Evolutionary conservation across 2,888 invertebrate genomes (phyloP).

Genomic region (Hypselothyrea guttata): DNA sequence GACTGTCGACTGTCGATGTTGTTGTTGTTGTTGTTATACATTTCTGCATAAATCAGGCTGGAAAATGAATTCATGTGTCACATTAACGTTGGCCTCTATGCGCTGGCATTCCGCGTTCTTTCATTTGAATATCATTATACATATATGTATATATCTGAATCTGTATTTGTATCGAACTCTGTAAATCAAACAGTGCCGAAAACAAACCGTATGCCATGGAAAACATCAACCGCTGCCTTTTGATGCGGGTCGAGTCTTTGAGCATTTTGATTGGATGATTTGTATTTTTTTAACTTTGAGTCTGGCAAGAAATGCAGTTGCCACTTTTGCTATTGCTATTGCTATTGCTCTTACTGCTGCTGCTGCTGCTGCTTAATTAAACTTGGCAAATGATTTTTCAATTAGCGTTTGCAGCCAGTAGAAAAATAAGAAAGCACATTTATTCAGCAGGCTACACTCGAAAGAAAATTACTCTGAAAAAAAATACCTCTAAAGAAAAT

Average conservation of each 20-base stretch:
- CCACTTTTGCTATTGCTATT: constrained; percentile 6
- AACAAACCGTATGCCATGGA: too few species aligned
- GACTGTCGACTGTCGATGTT: constrained; percentile 31
- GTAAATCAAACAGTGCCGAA: too few species aligned
- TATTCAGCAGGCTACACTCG: constrained; percentile 20
- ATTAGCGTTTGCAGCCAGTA: constrained; percentile 40
- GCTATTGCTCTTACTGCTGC: neutral
- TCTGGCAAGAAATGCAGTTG: constrained; percentile 33
- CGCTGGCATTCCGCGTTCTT: constrained; percentile 22
- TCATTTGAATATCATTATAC: constrained; percentile 57
- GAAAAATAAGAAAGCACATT: constrained; percentile 57
- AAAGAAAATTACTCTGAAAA: too few species aligned
- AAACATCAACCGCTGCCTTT: neutral
- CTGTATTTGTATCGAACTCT: neutral
- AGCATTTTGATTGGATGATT: constrained; percentile 11
- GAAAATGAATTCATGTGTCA: constrained; percentile 67
- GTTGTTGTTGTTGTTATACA: constrained; percentile 15
- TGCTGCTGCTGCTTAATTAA: constrained; percentile 47
- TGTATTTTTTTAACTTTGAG: constrained; percentile 26
- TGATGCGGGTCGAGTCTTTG: constrained; percentile 1
- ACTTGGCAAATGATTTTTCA: constrained; percentile 62
- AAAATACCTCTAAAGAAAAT: too few species aligned
- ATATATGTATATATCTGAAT: neutral
- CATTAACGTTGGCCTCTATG: constrained; percentile 56
- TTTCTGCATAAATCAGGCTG: constrained; percentile 67